Percentiles rank a stretch among this genome's conserved stretches.
Evolutionary conservation across 2,113 vertebrate genomes (phyloP).

Genomic region (Atractosteus spatula): DNA sequence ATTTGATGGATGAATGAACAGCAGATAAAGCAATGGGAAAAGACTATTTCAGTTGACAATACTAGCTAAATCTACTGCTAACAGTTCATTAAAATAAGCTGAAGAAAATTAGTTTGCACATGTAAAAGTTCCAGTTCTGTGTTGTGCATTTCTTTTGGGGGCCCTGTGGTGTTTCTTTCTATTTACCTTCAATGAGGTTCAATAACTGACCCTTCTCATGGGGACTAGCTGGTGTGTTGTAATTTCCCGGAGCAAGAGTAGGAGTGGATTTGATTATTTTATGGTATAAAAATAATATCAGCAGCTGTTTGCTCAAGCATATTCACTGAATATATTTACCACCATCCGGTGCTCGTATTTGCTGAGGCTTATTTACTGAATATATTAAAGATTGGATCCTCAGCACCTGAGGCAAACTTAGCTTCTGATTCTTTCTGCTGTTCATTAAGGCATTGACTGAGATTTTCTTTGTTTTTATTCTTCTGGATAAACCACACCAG

Average conservation of each 20-base stretch:
- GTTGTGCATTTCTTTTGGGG: background rate
- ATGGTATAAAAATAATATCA: conserved; percentile 5
- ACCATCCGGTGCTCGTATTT: background rate
- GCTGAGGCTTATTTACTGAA: conserved; percentile 15
- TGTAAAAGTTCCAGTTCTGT: background rate
- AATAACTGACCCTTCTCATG: background rate
- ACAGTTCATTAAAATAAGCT: background rate
- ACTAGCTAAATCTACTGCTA: background rate
- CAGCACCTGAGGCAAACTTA: background rate
- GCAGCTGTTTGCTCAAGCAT: conserved; percentile 16
- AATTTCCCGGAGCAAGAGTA: background rate
- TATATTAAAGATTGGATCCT: conserved; percentile 11
- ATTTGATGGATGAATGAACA: background rate
- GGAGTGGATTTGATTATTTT: conserved; percentile 4
- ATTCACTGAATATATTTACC: conserved; percentile 13
- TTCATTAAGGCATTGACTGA: conserved; percentile 16
- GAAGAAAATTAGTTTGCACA: background rate
- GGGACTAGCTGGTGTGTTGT: background rate
- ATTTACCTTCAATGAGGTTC: conserved; percentile 1
- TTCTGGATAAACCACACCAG: conserved; percentile 14
- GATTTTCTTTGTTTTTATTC: conserved; percentile 12
- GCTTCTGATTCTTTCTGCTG: background rate
- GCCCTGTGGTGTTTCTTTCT: background rate
- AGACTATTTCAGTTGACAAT: background rate
- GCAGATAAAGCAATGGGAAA: background rate